Conservation (phyloP, 2,113 vertebrate genomes). For the Oriolus oriolus region DNA sequence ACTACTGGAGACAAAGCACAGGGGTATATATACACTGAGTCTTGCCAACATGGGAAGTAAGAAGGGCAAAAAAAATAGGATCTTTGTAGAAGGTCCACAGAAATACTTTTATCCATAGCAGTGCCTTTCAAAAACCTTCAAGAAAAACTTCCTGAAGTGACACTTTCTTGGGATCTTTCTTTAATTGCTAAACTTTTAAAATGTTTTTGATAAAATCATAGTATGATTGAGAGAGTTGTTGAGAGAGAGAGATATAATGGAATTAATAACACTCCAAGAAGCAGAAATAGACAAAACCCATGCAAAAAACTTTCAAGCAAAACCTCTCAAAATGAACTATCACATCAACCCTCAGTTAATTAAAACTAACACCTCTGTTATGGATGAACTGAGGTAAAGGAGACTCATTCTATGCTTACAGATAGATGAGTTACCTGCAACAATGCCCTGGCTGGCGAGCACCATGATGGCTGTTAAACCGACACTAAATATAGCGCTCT, state of each 20-base stretch:
- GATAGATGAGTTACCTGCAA: slow-evolving; percentile 80
- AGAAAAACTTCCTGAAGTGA: not conserved
- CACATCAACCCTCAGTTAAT: not conserved
- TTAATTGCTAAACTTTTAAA: not conserved
- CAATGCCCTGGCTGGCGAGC: slow-evolving; percentile 92
- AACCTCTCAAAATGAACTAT: not conserved
- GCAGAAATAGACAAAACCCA: not conserved
- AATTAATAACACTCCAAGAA: not conserved
- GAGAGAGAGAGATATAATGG: not conserved
- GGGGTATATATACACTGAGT: rapidly evolving
- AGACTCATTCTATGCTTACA: not conserved
- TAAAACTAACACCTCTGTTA: not conserved
- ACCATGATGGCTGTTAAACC: slow-evolving; percentile 92
- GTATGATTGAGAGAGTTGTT: not conserved
- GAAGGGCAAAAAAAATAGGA: not conserved
- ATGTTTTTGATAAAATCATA: not conserved
- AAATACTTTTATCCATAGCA: not conserved
- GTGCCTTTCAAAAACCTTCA: not conserved
- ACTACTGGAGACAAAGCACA: not conserved
- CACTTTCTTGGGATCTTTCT: not conserved
- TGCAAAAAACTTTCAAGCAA: not conserved
- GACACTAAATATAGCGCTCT: slow-evolving; percentile 90
- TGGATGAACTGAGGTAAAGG: not conserved
- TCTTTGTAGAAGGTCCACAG: not conserved
- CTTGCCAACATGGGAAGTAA: not conserved